Base-by-base conservation (phyloP, 2,888 invertebrate genomes). In the Drosophila mulleri region DNA sequence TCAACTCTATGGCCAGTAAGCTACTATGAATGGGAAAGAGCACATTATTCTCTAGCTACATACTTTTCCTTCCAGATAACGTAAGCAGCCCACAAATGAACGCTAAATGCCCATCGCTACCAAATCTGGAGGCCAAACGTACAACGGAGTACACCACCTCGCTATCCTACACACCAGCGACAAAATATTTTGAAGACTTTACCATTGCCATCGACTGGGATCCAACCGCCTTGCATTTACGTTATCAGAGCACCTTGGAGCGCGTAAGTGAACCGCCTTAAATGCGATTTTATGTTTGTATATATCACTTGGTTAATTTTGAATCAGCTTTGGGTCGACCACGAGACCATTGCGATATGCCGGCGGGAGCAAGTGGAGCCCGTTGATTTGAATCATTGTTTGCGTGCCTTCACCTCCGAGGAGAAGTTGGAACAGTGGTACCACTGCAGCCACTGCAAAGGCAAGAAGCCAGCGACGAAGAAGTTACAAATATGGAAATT, bases 151-250 rank as follows among this genome's bases (percentile, higher is more conserved):
- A 85, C 54, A 85, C 88, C 12, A 72, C 86, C 45, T 91, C 91
- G 23, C 60, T 90, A 29, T 91, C 90, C 20, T 86, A 82, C 54
- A 83, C 82, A 18, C 80, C 83, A 23, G 73, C 88, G 50, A 80
- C 80, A 48, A 83, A 81, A 77, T 79, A 85, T 65, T 90, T 94
- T 86, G 93, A 94, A 90, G 84, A 91, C 74, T 90, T 91, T 59
- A 92, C 90, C 53, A 94, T 98, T 78, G 97, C 98, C 74, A 96
- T 98, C 73, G 98, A 98, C 94, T 98, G 98, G 98, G 98, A 98
- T 93, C 98, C 98, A 70, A 98, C 98, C 0, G 98, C 98, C 52
- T 94, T 98, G 83, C 98, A 98, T 93, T 94, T 98, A 83, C 95
- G 98, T 44, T 98, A 97, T 93, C 97, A 97, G 93, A 95, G 95